Evolutionary conservation across 2,888 invertebrate species (phyloP).

Genomic region (Agriopis marginaria): DNA sequence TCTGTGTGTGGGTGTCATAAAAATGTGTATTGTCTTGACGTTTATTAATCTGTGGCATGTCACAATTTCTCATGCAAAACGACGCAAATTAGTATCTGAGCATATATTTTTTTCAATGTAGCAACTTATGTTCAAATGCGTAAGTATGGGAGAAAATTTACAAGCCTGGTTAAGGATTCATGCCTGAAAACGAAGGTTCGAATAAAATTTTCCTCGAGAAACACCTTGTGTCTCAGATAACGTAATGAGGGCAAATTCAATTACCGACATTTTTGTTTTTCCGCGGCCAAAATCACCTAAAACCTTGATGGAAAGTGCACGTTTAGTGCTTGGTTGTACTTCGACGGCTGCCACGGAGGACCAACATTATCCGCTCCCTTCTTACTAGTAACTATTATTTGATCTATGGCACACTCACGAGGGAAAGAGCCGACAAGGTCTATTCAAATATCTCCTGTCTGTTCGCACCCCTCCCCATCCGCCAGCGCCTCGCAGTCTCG

Average conservation of each 20-base stretch:
- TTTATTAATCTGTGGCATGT: background rate
- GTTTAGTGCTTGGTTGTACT: slow-evolving; percentile 76
- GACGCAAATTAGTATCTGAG: too few relatives aligned
- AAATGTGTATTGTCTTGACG: background rate
- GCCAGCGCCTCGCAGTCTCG: slow-evolving; percentile 86
- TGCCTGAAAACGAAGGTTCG: slow-evolving; percentile 51
- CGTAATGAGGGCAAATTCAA: slow-evolving; percentile 82
- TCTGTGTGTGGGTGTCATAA: background rate
- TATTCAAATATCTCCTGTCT: slow-evolving; percentile 84
- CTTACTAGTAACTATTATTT: slow-evolving; percentile 47
- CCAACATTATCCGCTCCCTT: slow-evolving; percentile 78
- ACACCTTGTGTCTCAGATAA: slow-evolving; percentile 74
- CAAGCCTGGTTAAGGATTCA: slow-evolving; percentile 36
- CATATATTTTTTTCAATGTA: too few relatives aligned
- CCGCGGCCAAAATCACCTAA: slow-evolving; percentile 60
- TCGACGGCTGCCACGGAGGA: slow-evolving; percentile 78
- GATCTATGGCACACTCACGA: slow-evolving; percentile 53
- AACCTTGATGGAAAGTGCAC: slow-evolving; percentile 78
- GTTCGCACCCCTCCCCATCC: slow-evolving; percentile 81
- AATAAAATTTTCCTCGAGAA: slow-evolving; percentile 54
- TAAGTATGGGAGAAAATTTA: background rate
- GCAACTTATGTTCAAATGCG: too few relatives aligned
- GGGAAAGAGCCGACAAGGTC: slow-evolving; percentile 79
- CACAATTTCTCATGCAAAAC: too few relatives aligned
- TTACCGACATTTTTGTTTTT: slow-evolving; percentile 77